Evolutionary conservation across 2,113 vertebrate species (phyloP).

Genomic region (Osmerus mordax): DNA sequence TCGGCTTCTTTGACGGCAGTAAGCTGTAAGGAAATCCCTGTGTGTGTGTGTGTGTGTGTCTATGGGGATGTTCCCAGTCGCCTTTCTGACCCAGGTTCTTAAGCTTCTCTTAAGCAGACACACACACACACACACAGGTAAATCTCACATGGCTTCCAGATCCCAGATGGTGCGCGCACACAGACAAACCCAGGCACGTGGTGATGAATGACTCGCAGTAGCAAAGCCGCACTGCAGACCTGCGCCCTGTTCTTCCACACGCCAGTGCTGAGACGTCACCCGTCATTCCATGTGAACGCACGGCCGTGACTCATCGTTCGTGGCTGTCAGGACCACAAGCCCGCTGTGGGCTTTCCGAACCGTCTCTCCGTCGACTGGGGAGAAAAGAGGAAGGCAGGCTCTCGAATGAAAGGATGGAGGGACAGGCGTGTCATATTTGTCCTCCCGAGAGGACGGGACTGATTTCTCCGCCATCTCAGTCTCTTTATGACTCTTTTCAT

Average conservation of each 20-base stretch:
- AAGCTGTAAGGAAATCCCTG: background rate
- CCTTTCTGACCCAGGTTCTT: background rate
- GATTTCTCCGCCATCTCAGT: too few species aligned
- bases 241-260: too few species aligned
- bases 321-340: too few species aligned
- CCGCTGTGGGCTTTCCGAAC: background rate
- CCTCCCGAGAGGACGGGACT: too few species aligned
- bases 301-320: too few species aligned
- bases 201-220: too few species aligned
- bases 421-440: background rate
- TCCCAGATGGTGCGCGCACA: background rate
- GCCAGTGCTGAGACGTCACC: too few species aligned
- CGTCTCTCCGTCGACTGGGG: background rate
- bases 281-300: too few species aligned
- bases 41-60: constrained; percentile 12
- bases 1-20: background rate
- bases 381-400: background rate
- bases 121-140: background rate
- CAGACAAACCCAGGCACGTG: background rate
- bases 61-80: background rate
- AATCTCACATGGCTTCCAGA: background rate
- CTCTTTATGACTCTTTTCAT: too few species aligned
- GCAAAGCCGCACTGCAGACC: too few species aligned
- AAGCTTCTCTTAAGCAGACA: constrained; percentile 11
- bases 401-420: background rate